Base-by-base conservation (phyloP, 2,888 invertebrate genomes). In the Glaucopsyche alexis region DNA sequence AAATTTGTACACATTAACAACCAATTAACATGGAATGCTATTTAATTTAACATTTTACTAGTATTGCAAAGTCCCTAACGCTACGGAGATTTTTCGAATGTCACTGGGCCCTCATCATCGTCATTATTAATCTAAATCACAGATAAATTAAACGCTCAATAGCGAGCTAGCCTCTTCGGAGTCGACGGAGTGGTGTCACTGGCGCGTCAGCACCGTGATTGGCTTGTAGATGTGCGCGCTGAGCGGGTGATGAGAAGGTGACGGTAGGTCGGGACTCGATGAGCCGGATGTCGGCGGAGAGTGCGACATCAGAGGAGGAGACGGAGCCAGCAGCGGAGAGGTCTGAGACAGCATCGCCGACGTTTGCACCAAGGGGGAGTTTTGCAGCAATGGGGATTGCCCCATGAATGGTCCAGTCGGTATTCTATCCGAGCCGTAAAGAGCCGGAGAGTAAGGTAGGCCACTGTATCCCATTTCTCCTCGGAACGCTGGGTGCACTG, bases 141-240 rank as follows among this genome's bases (percentile, higher is more conserved):
- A 91, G 91, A 90, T 91, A 81, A 80, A 85, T 81, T 80, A 79
- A 80, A 79, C 80, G 77, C 82, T 79, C 78, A 78, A 77, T 76
- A 80, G 80, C 81, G 80, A 79, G 79, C 77, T 78, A 81, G 83
- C 81, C 81, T 83, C 79, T 74, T 75, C 74, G 82, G 81, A 80
- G 79, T 80, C 79, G 29, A 52, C 16, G 66, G 52, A 47, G 45
- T 38, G 73, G 73, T 76, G 74, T 90, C 88, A 93, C 79, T 94
- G 94, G 80, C 94, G 90, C 75, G 94, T 93, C 47, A 94, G 90
- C 47, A 94, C 93, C 71, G 94, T 93, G 76, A 94, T 87, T 2
- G 94, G 94, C 79, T 94, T 93, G 87, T 87, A 93, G 81, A 93
- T 93, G 78, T 94, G 92, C 1, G 89, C 87, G 74, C 91, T 78